Percentiles rank a stretch among this genome's conserved stretches.
Evolutionary conservation across 1,140 invertebrate genomes (phyloP).

Genomic region (Lepidurus apus): DNA sequence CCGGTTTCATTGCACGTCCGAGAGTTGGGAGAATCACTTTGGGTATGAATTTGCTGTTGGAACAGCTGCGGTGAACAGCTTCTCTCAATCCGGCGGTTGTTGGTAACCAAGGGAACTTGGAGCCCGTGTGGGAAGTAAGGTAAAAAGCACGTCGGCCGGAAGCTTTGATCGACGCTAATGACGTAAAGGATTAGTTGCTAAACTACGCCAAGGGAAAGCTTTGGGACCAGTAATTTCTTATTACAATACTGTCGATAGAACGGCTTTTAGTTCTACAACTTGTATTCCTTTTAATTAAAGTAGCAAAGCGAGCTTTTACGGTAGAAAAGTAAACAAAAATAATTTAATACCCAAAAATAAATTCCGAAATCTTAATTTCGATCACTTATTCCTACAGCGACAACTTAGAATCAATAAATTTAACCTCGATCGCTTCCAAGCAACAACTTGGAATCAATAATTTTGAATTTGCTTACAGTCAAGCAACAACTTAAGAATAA

Average conservation of each 20-base stretch:
- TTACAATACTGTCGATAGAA: not conserved
- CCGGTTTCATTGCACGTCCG: not conserved
- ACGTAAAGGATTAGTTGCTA: constrained; percentile 19
- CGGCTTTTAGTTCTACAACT: too few species aligned
- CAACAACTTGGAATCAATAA: too few species aligned
- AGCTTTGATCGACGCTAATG: constrained; percentile 13
- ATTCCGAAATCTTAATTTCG: too few species aligned
- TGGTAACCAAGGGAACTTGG: constrained; percentile 13
- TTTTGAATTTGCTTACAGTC: too few species aligned
- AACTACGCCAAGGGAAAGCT: not conserved
- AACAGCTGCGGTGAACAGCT: not conserved
- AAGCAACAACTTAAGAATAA: too few species aligned
- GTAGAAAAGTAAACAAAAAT: too few species aligned
- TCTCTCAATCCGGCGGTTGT: not conserved
- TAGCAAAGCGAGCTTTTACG: too few species aligned
- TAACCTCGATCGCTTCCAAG: too few species aligned
- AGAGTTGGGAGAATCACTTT: not conserved
- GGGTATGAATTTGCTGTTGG: not conserved
- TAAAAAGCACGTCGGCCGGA: not conserved
- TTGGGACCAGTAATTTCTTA: not conserved
- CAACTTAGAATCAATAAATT: too few species aligned
- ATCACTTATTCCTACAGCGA: too few species aligned
- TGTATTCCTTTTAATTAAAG: too few species aligned
- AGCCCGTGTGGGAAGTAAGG: not conserved
- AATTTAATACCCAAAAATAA: too few species aligned